A percentile compares a stretch with the other conserved stretches of the same genome.
phyloP scores from a whole-genome alignment of 1,140 invertebrate genomes.

The Brachystomella parvula region DNA sequence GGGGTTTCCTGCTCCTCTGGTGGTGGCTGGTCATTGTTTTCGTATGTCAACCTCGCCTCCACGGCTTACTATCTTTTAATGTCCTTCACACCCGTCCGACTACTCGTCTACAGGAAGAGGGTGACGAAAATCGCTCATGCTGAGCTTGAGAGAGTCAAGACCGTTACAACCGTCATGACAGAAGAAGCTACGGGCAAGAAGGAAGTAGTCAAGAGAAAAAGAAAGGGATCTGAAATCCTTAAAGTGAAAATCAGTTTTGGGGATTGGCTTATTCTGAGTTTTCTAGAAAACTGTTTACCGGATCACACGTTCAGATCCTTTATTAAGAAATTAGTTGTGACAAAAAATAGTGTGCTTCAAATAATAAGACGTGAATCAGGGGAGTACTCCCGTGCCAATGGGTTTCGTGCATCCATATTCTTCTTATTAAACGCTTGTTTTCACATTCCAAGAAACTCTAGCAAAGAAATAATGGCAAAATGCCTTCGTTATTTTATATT shows the following conservation, averaged over 20 bases:
- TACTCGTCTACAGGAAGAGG: background rate
- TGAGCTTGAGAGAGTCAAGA: background rate
- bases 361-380: background rate
- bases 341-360: background rate
- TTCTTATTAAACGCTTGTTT: no score
- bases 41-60: background rate
- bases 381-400: no score
- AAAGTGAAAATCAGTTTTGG: slow-evolving; percentile 9
- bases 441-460: no score
- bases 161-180: background rate
- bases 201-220: background rate
- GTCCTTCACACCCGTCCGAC: background rate
- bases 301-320: slow-evolving; percentile 4
- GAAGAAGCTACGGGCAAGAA: background rate
- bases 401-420: no score
- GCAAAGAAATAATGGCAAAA: no score
- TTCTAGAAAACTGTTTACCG: slow-evolving; percentile 6
- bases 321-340: background rate
- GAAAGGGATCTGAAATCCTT: background rate
- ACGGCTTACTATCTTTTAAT: background rate
- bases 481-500: no score
- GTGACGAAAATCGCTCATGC: background rate
- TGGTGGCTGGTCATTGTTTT: slow-evolving; percentile 5
- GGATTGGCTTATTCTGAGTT: slow-evolving; percentile 6
- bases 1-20: slow-evolving; percentile 13